phyloP scores from a whole-genome alignment of 2,888 invertebrate species.

The Apodemia mormo region DNA sequence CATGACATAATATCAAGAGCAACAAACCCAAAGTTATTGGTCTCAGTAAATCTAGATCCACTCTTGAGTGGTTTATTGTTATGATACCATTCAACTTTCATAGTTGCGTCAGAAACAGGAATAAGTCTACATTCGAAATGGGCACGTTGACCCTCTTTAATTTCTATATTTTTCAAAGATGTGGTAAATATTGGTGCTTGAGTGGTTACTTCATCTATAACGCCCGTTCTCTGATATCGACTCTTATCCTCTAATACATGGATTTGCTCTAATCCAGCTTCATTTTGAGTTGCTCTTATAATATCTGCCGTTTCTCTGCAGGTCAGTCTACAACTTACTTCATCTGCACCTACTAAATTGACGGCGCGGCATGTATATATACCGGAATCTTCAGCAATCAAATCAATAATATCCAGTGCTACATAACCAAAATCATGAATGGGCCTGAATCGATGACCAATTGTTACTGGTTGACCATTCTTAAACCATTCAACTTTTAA shows the following conservation, averaged over 20 bases:
- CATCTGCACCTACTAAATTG: conserved; percentile 94
- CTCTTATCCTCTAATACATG: conserved; percentile 93
- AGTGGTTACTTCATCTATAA: conserved; percentile 90
- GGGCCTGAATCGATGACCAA: conserved; percentile 97
- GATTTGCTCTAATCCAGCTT: conserved; percentile 93
- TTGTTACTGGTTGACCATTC: conserved; percentile 95
- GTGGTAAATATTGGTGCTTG: conserved; percentile 97
- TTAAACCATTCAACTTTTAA: conserved; percentile 98
- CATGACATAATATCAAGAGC: conserved; percentile 97
- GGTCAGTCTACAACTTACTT: conserved; percentile 87
- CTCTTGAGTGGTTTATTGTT: conserved; percentile 94
- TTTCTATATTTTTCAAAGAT: conserved; percentile 94
- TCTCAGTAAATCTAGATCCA: conserved; percentile 97
- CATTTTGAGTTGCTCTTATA: conserved; percentile 92
- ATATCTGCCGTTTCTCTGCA: conserved; percentile 91
- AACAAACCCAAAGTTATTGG: conserved; percentile 98
- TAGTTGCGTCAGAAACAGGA: conserved; percentile 95
- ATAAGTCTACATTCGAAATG: conserved; percentile 97
- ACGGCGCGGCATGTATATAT: conserved; percentile 96
- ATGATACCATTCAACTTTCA: conserved; percentile 98
- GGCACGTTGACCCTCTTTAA: conserved; percentile 96
- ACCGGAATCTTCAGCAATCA: conserved; percentile 97
- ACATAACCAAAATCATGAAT: conserved; percentile 99
- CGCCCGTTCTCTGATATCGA: conserved; percentile 87
- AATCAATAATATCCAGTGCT: conserved; percentile 96